Conservation (phyloP, 2,888 invertebrate genomes). For the Acrocyrtus sp. region DNA sequence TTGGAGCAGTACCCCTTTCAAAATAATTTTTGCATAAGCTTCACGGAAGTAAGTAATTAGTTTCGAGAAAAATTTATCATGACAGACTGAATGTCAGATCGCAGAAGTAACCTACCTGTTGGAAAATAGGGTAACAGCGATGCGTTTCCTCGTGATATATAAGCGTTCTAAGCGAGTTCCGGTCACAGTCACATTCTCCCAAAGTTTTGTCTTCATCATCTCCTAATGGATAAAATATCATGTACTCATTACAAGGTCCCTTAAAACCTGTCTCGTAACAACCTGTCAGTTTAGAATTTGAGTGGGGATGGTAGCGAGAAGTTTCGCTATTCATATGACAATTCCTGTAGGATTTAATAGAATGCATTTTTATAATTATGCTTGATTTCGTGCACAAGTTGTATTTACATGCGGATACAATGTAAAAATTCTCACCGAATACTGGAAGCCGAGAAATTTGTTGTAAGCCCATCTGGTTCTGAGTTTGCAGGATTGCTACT, state of each 20-base stretch:
- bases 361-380: neutral
- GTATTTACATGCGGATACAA: no score
- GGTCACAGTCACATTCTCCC: conserved; percentile 48
- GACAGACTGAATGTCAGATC: no score
- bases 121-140: conserved; percentile 43
- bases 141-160: conserved; percentile 26
- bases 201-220: neutral
- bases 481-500: no score
- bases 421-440: neutral
- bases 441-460: neutral
- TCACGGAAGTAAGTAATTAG: no score
- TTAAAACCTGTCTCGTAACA: conserved; percentile 15
- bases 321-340: no score
- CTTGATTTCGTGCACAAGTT: neutral
- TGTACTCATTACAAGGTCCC: conserved; percentile 46
- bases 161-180: conserved; percentile 3
- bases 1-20: conserved; percentile 35
- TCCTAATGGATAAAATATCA: conserved; percentile 27
- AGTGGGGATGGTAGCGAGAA: conserved; percentile 17
- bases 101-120: conserved; percentile 41
- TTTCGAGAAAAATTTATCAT: neutral
- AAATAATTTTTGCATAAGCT: neutral
- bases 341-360: neutral
- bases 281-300: conserved; percentile 6
- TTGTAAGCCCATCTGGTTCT: neutral